These are phyloP conservation scores for Ditula angustiorana DNA, from an alignment of 2,888 invertebrate species.

Conservation along the genomic window DNA sequence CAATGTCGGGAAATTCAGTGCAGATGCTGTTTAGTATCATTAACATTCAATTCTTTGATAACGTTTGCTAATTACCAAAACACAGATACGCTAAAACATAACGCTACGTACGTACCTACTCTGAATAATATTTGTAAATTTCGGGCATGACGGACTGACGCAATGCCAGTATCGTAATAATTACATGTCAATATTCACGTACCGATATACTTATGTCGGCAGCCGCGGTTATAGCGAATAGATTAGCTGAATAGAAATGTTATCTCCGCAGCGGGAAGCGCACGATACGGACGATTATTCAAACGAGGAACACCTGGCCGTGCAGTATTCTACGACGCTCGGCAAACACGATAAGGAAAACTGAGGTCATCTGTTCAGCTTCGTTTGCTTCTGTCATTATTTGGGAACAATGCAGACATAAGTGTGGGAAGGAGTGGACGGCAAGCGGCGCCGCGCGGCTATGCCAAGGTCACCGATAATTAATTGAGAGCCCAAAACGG, in stretches of 20 bases:
- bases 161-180: neutral
- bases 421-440: neutral
- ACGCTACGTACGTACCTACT: neutral
- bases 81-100: neutral
- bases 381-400: neutral
- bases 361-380: neutral
- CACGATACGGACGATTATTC: neutral
- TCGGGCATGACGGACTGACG: neutral
- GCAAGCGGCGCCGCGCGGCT: neutral
- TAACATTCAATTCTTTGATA: neutral
- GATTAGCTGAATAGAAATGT: neutral
- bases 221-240: neutral
- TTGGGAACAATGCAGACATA: neutral
- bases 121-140: neutral
- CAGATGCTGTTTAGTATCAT: neutral
- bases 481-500: slow-evolving; percentile 26
- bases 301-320: neutral
- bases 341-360: neutral
- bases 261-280: neutral
- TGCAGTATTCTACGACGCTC: neutral
- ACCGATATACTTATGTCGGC: neutral
- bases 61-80: neutral
- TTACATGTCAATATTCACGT: neutral
- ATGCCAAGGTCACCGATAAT: slow-evolving; percentile 12
- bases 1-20: neutral